Conservation (phyloP, 1,140 invertebrate species). For the Yoshiicerus persimilis region DNA sequence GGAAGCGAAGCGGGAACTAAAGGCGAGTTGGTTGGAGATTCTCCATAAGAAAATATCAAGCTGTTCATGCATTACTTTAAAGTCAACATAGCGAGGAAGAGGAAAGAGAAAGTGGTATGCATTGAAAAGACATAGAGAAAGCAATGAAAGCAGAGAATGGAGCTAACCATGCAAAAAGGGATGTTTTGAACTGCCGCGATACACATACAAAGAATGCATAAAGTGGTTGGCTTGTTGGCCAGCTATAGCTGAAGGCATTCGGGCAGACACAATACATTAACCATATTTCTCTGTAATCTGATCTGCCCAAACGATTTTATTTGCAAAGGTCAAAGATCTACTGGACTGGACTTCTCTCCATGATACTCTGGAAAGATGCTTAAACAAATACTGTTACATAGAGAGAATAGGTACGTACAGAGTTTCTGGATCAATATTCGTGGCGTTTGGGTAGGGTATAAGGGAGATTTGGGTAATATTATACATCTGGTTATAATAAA, state of each 20-base stretch:
- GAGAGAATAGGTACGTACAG: not conserved
- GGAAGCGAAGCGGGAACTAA: not conserved
- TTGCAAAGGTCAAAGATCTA: not conserved
- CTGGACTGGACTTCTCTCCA: not conserved
- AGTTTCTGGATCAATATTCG: not conserved
- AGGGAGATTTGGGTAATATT: not conserved
- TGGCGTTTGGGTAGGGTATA: too few relatives aligned
- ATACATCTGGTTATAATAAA: not conserved
- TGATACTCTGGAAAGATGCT: not conserved
- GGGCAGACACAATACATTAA: not conserved
- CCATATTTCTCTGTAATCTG: not conserved
- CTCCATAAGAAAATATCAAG: not conserved
- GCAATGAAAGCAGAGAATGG: not conserved
- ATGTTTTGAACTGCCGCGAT: not conserved
- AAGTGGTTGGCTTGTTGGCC: not conserved
- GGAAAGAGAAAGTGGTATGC: not conserved
- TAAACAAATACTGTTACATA: not conserved
- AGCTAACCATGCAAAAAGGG: not conserved
- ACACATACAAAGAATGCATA: not conserved
- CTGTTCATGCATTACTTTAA: not conserved
- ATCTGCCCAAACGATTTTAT: not conserved
- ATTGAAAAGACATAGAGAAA: not conserved
- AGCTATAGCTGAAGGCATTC: not conserved
- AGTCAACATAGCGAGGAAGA: not conserved
- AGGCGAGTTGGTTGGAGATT: not conserved